Percentiles rank a stretch among this genome's conserved stretches.
phyloP scores from a whole-genome alignment of 2,113 vertebrate genomes.

The Proteles cristata region DNA sequence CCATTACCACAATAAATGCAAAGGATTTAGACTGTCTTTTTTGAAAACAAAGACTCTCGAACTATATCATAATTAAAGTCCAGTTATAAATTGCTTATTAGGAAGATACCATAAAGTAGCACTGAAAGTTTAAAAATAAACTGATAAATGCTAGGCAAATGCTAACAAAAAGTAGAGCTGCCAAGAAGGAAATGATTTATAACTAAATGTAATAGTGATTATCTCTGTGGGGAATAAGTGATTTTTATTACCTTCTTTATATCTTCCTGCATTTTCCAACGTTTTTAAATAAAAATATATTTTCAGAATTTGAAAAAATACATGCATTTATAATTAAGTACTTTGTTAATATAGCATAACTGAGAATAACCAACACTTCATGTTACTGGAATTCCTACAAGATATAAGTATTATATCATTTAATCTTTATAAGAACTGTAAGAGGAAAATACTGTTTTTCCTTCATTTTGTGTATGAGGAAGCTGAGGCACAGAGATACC shows the following conservation, averaged over 20 bases:
- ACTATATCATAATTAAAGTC: conserved; percentile 1
- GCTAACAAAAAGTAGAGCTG: neutral
- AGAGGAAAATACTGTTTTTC: neutral
- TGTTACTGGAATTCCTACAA: neutral
- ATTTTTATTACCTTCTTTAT: conserved; percentile 8
- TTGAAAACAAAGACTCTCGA: neutral
- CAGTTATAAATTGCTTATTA: neutral
- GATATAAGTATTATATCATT: neutral
- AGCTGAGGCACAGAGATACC: neutral
- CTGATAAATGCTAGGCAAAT: neutral
- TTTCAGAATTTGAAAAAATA: conserved; percentile 1
- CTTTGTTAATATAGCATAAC: neutral
- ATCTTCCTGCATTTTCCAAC: neutral
- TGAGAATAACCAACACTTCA: neutral
- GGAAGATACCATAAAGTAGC: neutral
- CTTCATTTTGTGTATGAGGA: conserved; percentile 2
- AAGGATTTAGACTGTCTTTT: neutral
- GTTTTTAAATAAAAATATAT: neutral
- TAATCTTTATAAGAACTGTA: neutral
- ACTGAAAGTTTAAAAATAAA: neutral
- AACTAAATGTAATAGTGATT: neutral
- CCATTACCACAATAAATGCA: conserved; percentile 31
- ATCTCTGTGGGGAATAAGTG: neutral
- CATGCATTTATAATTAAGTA: neutral
- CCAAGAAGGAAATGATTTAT: neutral